Evolutionary conservation across 1,140 invertebrate species (phyloP), one percentile per base, ranked within the genome.

Genomic region (Helicoverpa armigera): DNA sequence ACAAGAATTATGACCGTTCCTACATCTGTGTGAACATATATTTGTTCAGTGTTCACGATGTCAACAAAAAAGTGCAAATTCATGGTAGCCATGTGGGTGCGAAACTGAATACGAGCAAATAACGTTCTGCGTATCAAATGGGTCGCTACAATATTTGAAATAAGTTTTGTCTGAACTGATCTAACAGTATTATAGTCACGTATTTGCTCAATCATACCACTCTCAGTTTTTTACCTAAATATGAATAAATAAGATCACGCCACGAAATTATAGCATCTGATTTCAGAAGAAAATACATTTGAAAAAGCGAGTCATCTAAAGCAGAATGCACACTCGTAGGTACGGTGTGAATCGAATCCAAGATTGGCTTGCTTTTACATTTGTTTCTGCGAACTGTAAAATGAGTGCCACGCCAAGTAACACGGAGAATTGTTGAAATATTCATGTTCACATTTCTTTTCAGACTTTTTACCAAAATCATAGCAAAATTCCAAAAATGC

Each of bases 341-440:
- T 50, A 51, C 70, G 31, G 18, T 35, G 76, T 14, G 56, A 73
- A 82, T 82, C 75, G 69, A 54, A 70, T 61, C 48, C 23, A 74
- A 82, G 75, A 82, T 82, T 82, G 81, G 67, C 50, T 65, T 16
- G 50, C 54, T 74, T 79, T 77, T 70, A 60, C 74, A 78, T 72
- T 67, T 74, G 75, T 79, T 82, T 73, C 43, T 54, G 23, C 50
- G 50, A 75, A 70, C 14, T 77, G 31, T 70, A 77, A 77, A 77
- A 72, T 48, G 53, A 77, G 12, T 56, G 53, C 51, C 35, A 58
- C 31, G n/a, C 53, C 13, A 12, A 53, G 14, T 29, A 58, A 73
- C 35, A 58, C 31, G 48, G 35, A 14, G 31, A 56, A 73, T 35
- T 43, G 23, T 48, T 58, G 54, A 56, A 73, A 73, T 73, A 73